Percentiles rank a stretch among this genome's conserved stretches.
Conservation (phyloP, 2,888 invertebrate species). For the Campaea margaritaria region DNA sequence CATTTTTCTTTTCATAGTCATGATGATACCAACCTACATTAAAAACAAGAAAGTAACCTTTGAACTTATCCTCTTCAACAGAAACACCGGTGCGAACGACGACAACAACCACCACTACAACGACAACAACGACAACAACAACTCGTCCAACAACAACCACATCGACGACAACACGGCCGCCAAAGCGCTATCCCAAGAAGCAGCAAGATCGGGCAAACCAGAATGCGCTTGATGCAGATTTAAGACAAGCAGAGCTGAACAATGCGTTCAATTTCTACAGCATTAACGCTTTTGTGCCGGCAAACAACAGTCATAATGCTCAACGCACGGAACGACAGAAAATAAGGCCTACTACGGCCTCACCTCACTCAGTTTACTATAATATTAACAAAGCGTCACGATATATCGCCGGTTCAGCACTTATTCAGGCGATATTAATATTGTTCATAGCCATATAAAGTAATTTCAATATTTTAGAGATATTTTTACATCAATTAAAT, state of each 20-base stretch:
- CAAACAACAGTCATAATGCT: slow-evolving; percentile 66
- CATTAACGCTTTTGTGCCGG: slow-evolving; percentile 58
- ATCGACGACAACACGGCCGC: slow-evolving; percentile 65
- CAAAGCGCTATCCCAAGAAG: slow-evolving; percentile 75
- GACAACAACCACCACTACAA: slow-evolving; percentile 76
- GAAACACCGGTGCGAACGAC: slow-evolving; percentile 76
- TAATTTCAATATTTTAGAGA: too few relatives aligned
- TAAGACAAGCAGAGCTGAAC: slow-evolving; percentile 68
- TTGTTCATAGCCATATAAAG: too few relatives aligned
- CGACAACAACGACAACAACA: slow-evolving; percentile 75
- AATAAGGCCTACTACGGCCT: slow-evolving; percentile 76
- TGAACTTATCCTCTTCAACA: slow-evolving; percentile 58
- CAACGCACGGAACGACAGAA: slow-evolving; percentile 77
- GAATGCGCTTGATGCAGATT: slow-evolving; percentile 71
- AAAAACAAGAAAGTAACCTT: slow-evolving; percentile 9
- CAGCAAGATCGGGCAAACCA: slow-evolving; percentile 68
- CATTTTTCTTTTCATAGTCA: too few relatives aligned
- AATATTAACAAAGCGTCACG: slow-evolving; percentile 46
- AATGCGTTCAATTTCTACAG: slow-evolving; percentile 74
- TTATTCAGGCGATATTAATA: slow-evolving; percentile 16
- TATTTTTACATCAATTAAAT: too few relatives aligned
- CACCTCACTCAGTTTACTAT: slow-evolving; percentile 69
- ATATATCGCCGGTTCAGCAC: slow-evolving; percentile 18
- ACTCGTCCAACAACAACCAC: slow-evolving; percentile 63
- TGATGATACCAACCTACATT: background rate